Evolutionary conservation across 2,797 vertebrate genomes (phyloP).

Genomic region (Acrossocheilus fasciatus): DNA sequence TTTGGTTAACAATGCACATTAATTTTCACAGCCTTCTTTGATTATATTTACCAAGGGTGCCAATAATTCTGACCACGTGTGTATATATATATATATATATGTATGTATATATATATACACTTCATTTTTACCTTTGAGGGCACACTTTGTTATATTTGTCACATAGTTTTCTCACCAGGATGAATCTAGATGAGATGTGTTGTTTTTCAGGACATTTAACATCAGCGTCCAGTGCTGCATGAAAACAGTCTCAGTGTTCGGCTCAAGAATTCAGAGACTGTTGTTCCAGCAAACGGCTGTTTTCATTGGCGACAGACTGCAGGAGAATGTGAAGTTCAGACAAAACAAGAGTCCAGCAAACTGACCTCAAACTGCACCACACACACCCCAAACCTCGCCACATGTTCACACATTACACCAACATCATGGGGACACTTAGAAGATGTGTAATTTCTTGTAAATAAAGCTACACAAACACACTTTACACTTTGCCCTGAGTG

Average conservation of each 20-base stretch:
- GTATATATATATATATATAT: not conserved
- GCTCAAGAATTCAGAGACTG: constrained; percentile 16
- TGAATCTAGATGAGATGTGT: not conserved
- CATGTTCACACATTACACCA: not conserved
- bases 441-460: not conserved
- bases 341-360: not conserved
- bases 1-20: too few species aligned
- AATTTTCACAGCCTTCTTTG: too few species aligned
- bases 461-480: not conserved
- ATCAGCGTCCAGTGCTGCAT: not conserved
- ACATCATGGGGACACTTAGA: not conserved
- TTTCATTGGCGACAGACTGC: constrained; percentile 13
- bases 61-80: too few species aligned
- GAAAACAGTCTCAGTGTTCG: not conserved
- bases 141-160: not conserved
- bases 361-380: not conserved
- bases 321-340: not conserved
- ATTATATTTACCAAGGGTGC: too few species aligned
- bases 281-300: not conserved
- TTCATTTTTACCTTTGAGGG: too few species aligned
- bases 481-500: not conserved
- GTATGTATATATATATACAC: not conserved
- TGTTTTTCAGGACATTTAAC: not conserved
- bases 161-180: not conserved
- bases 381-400: not conserved